Percentiles rank a stretch among this genome's conserved stretches.
Evolutionary conservation across 2,888 invertebrate species (phyloP).

Genomic region (Cephalotes varians): DNA sequence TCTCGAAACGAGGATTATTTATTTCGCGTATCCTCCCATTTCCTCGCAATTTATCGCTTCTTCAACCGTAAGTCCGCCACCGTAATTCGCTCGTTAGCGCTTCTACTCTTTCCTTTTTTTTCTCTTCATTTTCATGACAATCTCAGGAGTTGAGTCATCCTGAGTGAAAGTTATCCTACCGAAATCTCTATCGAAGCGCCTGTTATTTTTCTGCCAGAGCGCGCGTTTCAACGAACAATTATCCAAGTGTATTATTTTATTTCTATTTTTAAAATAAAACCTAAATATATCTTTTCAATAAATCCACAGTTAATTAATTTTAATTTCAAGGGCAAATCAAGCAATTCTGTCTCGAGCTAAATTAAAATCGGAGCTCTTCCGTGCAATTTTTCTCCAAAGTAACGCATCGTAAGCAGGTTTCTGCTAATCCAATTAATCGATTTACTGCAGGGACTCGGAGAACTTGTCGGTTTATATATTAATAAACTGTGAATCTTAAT

Average conservation of each 20-base stretch:
- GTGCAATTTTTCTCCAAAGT: constrained; percentile 12
- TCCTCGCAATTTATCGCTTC: background rate
- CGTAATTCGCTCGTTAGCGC: background rate
- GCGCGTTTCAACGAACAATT: background rate
- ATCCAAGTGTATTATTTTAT: background rate
- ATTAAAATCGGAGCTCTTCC: background rate
- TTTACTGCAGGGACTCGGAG: background rate
- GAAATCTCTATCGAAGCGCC: constrained; percentile 13
- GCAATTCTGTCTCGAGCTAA: too few relatives aligned
- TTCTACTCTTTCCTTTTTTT: background rate
- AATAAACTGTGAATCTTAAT: constrained; percentile 20
- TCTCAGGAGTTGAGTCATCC: constrained; percentile 37
- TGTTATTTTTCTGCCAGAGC: background rate
- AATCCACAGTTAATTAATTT: background rate
- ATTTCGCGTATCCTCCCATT: background rate
- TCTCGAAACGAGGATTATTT: background rate
- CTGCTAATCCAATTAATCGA: constrained; percentile 5
- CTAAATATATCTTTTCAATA: background rate
- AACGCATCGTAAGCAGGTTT: background rate
- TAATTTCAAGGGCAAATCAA: background rate
- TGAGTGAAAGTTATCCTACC: constrained; percentile 41
- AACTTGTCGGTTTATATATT: background rate
- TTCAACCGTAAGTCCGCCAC: background rate
- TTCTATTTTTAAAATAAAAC: too few relatives aligned
- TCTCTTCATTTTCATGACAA: constrained; percentile 29